phyloP scores from a whole-genome alignment of 2,888 invertebrate genomes.

The Aquatica leii region DNA sequence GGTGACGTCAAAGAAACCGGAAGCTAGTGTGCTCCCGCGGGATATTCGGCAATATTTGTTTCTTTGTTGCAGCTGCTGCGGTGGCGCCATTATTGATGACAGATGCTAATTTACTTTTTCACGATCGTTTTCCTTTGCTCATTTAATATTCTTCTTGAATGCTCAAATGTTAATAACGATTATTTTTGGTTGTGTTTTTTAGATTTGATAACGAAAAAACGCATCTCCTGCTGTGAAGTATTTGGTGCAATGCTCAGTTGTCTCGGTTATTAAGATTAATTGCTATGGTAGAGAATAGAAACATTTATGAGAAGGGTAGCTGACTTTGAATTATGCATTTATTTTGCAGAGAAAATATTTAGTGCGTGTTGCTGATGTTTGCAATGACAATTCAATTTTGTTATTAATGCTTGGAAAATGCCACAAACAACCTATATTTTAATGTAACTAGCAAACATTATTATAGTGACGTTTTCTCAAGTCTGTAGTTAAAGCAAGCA shows the following conservation, averaged over 20 bases:
- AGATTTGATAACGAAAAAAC: too few species aligned
- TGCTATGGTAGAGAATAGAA: conserved; percentile 14
- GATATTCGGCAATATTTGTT: conserved; percentile 28
- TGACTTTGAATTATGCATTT: conserved; percentile 20
- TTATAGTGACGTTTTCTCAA: too few species aligned
- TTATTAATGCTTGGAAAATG: too few species aligned
- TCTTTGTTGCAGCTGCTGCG: conserved; percentile 29
- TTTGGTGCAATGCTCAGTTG: conserved; percentile 16
- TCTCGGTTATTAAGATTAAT: conserved; percentile 16
- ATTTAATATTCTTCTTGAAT: conserved; percentile 2
- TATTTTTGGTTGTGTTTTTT: neutral
- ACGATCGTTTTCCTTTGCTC: conserved; percentile 1
- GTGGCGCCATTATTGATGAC: conserved; percentile 31
- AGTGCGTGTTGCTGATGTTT: neutral
- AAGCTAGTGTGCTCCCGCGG: conserved; percentile 28
- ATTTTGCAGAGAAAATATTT: neutral
- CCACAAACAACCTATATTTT: too few species aligned
- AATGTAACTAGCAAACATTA: too few species aligned
- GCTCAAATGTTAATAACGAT: neutral
- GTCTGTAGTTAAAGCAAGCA: too few species aligned
- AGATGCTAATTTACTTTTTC: conserved; percentile 27
- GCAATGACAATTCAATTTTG: too few species aligned
- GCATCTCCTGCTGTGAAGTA: conserved; percentile 15
- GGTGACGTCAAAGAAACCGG: conserved; percentile 30
- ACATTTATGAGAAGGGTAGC: conserved; percentile 15